These are phyloP conservation scores for Premnoplex brunnescens DNA, from an alignment of 2,797 vertebrate species.

Conservation along the genomic window DNA sequence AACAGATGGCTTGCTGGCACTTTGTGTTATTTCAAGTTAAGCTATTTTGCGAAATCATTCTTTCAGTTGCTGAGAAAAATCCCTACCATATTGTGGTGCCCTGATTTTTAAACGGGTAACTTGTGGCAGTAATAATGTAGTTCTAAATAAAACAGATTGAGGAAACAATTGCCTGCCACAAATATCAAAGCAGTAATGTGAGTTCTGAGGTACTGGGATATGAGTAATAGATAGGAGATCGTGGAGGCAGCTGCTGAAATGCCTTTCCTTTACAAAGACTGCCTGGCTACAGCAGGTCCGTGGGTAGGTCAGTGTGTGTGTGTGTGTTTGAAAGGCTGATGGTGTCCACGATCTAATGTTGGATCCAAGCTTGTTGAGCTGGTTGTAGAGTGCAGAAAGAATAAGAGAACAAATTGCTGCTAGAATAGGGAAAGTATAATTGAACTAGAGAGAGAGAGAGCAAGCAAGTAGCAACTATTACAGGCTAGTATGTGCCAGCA, in stretches of 20 bases:
- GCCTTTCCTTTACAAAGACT: background rate
- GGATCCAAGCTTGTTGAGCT: background rate
- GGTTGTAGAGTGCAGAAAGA: background rate
- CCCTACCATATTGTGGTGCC: background rate
- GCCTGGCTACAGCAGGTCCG: background rate
- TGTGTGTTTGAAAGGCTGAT: background rate
- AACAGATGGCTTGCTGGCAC: conserved; percentile 36
- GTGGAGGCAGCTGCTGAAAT: background rate
- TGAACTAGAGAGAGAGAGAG: background rate
- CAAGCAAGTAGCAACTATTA: background rate
- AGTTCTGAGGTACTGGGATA: background rate
- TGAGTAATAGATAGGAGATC: background rate
- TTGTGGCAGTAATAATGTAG: background rate
- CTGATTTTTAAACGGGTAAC: background rate
- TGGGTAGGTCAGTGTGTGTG: background rate
- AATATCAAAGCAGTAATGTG: background rate
- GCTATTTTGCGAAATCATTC: background rate
- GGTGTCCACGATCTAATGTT: background rate
- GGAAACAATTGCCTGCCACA: background rate
- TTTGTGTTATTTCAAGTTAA: conserved; percentile 10
- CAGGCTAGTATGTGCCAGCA: background rate
- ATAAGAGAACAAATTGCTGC: background rate
- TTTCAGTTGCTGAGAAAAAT: background rate
- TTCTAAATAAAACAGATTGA: background rate
- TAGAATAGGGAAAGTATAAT: background rate